These are phyloP conservation scores for Ochlodes sylvanus DNA, from an alignment of 2,888 invertebrate species.

Conservation along the genomic window DNA sequence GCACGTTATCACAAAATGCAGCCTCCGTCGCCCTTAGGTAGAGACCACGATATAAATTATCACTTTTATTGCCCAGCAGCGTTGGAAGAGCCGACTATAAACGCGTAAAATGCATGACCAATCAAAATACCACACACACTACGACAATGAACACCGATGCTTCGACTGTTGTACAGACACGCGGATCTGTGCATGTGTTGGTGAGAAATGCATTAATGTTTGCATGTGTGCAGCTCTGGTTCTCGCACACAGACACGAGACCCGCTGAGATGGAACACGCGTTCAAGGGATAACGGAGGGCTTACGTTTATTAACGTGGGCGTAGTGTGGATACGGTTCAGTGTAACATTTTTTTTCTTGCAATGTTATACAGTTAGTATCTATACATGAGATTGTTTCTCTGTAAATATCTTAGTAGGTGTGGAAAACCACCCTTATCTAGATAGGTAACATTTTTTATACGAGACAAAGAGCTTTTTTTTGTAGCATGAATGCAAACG, in stretches of 20 bases:
- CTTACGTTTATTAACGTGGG: slow-evolving; percentile 69
- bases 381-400: no score
- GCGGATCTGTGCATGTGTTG: slow-evolving; percentile 49
- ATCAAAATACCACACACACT: slow-evolving; percentile 83
- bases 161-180: slow-evolving; percentile 39
- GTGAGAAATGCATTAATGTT: slow-evolving; percentile 62
- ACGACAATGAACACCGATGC: not conserved
- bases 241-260: slow-evolving; percentile 61
- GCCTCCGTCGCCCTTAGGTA: slow-evolving; percentile 63
- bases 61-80: slow-evolving; percentile 73
- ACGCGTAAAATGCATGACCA: slow-evolving; percentile 85
- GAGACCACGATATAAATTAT: slow-evolving; percentile 71
- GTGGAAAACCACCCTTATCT: no score
- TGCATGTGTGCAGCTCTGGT: slow-evolving; percentile 50
- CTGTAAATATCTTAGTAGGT: no score
- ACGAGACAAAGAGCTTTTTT: no score
- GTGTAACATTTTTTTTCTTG: not conserved
- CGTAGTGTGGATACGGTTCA: slow-evolving; percentile 57
- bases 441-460: no score
- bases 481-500: no score
- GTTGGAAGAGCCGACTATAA: slow-evolving; percentile 73
- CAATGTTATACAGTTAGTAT: no score
- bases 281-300: slow-evolving; percentile 83
- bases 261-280: slow-evolving; percentile 81
- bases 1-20: slow-evolving; percentile 45